Percentiles rank a stretch among this genome's conserved stretches.
phyloP scores from a whole-genome alignment of 2,113 vertebrate species.

The Callopanchax toddi region DNA sequence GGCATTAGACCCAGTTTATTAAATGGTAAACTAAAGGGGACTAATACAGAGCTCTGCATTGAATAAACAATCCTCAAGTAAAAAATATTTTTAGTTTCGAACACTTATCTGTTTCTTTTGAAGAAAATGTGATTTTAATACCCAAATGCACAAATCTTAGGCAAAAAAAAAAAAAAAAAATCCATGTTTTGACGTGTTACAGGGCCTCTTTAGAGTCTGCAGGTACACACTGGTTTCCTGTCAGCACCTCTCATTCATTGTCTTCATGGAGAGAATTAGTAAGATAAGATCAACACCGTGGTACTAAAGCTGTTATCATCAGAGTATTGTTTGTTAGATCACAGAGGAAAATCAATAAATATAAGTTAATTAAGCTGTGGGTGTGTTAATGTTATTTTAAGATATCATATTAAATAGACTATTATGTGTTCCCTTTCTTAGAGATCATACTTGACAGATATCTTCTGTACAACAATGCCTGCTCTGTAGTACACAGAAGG shows the following conservation, averaged over 20 bases:
- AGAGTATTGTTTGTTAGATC: slow-evolving; percentile 30
- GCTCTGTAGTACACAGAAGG: neutral
- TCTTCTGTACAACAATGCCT: neutral
- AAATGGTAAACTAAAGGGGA: too few species aligned
- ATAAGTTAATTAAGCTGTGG: slow-evolving; percentile 37
- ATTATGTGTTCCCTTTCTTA: neutral
- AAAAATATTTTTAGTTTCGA: too few species aligned
- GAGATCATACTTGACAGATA: slow-evolving; percentile 10
- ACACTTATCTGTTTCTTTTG: too few species aligned
- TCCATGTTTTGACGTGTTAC: too few species aligned
- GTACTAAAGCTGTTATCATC: slow-evolving; percentile 39
- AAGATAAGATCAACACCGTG: slow-evolving; percentile 26
- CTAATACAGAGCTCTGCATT: too few species aligned
- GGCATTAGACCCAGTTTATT: too few species aligned
- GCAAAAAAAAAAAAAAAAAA: too few species aligned
- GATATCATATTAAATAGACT: slow-evolving; percentile 19
- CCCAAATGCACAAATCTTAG: too few species aligned
- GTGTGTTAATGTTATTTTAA: slow-evolving; percentile 10
- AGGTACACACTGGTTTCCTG: slow-evolving; percentile 21
- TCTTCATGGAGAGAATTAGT: slow-evolving; percentile 4
- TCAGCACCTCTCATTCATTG: slow-evolving; percentile 11
- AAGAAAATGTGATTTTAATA: too few species aligned
- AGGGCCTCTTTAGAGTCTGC: slow-evolving; percentile 18
- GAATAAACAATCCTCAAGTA: too few species aligned
- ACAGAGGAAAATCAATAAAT: slow-evolving; percentile 5